Conservation (phyloP, 2,888 invertebrate genomes). For the Plagodis dolabraria region DNA sequence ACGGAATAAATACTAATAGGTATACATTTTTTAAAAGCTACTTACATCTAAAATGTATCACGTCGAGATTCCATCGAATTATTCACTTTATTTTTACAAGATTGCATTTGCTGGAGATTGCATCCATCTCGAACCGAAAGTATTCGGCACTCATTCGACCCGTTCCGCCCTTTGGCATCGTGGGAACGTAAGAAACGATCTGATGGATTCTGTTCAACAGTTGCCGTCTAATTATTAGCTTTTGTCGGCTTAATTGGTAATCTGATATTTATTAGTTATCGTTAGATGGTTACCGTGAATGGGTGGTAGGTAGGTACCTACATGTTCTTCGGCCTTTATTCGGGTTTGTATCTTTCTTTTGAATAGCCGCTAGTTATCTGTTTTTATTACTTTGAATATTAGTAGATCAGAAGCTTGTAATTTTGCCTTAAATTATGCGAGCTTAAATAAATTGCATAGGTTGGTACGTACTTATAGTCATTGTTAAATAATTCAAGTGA, state of each 20-base stretch:
- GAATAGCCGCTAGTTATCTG: too few species aligned
- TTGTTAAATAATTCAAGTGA: neutral
- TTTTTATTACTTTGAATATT: too few species aligned
- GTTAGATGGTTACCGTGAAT: conserved; percentile 20
- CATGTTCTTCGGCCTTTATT: too few species aligned
- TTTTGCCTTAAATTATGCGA: neutral
- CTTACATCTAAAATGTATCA: neutral
- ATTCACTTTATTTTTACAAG: conserved; percentile 14
- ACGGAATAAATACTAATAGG: neutral
- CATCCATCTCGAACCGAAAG: conserved; percentile 7
- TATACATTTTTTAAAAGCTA: neutral
- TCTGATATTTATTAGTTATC: conserved; percentile 46
- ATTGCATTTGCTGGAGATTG: conserved; percentile 2
- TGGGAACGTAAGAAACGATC: conserved; percentile 54
- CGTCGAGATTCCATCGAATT: neutral
- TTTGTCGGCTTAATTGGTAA: conserved; percentile 58
- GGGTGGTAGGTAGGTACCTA: too few species aligned
- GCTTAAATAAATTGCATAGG: neutral
- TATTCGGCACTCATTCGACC: conserved; percentile 19
- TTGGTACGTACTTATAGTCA: too few species aligned
- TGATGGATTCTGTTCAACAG: conserved; percentile 51
- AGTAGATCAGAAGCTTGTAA: neutral
- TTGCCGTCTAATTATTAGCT: conserved; percentile 53
- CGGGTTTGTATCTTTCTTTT: too few species aligned
- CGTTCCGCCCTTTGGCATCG: conserved; percentile 36